Percentiles rank a stretch among this genome's conserved stretches.
Evolutionary conservation across 92 coral and sea anemone species (phyloP).

Genomic region (Phenganax marumi): DNA sequence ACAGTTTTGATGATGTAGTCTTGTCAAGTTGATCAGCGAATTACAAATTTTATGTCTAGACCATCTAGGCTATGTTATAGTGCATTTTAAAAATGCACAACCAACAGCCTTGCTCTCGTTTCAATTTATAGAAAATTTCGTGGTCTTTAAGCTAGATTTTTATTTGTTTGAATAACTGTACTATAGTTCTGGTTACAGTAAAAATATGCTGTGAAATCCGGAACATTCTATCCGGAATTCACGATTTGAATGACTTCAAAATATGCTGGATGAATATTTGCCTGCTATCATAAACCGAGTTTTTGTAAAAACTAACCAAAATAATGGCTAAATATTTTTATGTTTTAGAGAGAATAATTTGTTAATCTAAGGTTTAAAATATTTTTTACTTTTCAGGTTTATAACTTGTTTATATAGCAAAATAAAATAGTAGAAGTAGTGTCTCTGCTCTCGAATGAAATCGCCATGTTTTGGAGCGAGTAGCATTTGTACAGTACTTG

Average conservation of each 20-base stretch:
- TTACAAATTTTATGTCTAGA: neutral
- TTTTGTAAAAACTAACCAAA: neutral
- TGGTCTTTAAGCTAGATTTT: neutral
- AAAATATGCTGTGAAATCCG: neutral
- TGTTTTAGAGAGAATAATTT: no score
- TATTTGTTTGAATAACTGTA: neutral
- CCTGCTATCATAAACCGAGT: neutral
- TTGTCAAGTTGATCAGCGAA: neutral
- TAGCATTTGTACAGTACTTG: no score
- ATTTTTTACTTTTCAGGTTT: no score
- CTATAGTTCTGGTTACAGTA: neutral
- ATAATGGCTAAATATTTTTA: neutral
- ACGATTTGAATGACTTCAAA: neutral
- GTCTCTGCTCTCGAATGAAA: no score
- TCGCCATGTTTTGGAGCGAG: no score
- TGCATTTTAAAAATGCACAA: constrained; percentile 39
- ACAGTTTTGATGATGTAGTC: neutral
- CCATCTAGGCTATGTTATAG: neutral
- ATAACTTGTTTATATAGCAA: no score
- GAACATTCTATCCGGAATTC: neutral
- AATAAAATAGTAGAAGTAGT: no score
- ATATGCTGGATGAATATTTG: neutral
- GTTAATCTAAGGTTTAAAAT: no score
- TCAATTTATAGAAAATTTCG: neutral
- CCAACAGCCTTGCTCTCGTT: neutral